Evolutionary conservation across 1,140 invertebrate genomes (phyloP), one percentile per base, ranked within the genome.

Genomic region (Drosophila jambulina): DNA sequence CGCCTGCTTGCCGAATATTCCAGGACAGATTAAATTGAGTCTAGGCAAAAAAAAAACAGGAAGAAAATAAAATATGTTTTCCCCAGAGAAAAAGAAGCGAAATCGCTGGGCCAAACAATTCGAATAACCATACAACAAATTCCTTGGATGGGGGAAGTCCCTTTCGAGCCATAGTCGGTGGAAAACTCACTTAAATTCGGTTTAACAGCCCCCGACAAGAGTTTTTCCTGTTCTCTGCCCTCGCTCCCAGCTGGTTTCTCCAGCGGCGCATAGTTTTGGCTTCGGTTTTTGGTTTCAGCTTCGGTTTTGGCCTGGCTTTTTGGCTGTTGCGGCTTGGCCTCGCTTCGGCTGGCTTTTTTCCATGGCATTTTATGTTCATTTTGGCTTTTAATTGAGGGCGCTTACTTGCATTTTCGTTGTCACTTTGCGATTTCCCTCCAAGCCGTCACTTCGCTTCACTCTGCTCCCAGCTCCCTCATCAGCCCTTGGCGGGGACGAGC

Each of bases 341-440:
- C 19, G 49, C 36, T 38, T 40, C 15, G 32, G 23, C 38, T 36
- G 29, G 38, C 21, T 76, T 80, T 86, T 79, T 61, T 65, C 25
- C 62, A 62, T 77, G 64, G 67, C 76, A 70, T 79, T 88, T 82
- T 86, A 86, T 87, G 86, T 76, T 77, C 76, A 82, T 87, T 88
- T 88, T 62, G 85, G 77, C 56, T 90, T 90, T 88, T 90, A 88
- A 90, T 88, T 83, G 85, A 78, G 64, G 74, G 58, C 77, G 84
- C 84, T 88, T 88, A 88, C 85, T 90, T 88, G 84, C 85, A 90
- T 78, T 88, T 88, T 88, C 81, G 80, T 90, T 88, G 84, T 84
- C 80, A 90, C 77, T 88, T 90, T 84, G 62, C 80, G 67, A 88
- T 80, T 87, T 78, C 46, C 40, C 21, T 42, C 23, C 36, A 32